phyloP scores from a whole-genome alignment of 2,888 invertebrate species.

The Steromphala cineraria region DNA sequence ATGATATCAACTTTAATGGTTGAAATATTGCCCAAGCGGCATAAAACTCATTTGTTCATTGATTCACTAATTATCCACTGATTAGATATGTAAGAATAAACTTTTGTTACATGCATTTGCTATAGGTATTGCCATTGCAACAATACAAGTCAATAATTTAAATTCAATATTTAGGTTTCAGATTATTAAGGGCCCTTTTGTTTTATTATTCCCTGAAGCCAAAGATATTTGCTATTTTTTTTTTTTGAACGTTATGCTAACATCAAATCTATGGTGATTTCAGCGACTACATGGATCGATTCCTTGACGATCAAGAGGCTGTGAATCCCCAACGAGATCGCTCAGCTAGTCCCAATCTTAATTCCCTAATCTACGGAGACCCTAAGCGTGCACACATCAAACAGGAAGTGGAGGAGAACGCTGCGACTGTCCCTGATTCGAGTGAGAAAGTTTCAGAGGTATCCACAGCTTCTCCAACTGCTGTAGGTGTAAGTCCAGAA shows the following conservation, averaged over 20 bases:
- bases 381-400: slow-evolving; percentile 74
- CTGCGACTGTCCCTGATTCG: slow-evolving; percentile 25
- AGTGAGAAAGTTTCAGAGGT: background rate
- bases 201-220: background rate
- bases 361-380: slow-evolving; percentile 77
- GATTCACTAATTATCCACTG: no score
- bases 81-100: no score
- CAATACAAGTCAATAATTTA: no score
- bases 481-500: slow-evolving; percentile 33
- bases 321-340: slow-evolving; percentile 72
- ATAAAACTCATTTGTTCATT: no score
- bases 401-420: slow-evolving; percentile 50
- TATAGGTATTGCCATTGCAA: no score
- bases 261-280: slow-evolving; percentile 42
- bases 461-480: slow-evolving; percentile 43
- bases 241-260: background rate
- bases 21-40: no score
- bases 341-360: slow-evolving; percentile 84
- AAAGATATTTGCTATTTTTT: background rate
- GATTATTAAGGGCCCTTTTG: background rate
- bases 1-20: no score
- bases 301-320: slow-evolving; percentile 84
- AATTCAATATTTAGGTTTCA: no score
- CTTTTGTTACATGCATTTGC: no score
- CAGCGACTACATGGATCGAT: slow-evolving; percentile 93